phyloP scores from a whole-genome alignment of 2,113 vertebrate genomes.

The Dissostichus mawsoni region DNA sequence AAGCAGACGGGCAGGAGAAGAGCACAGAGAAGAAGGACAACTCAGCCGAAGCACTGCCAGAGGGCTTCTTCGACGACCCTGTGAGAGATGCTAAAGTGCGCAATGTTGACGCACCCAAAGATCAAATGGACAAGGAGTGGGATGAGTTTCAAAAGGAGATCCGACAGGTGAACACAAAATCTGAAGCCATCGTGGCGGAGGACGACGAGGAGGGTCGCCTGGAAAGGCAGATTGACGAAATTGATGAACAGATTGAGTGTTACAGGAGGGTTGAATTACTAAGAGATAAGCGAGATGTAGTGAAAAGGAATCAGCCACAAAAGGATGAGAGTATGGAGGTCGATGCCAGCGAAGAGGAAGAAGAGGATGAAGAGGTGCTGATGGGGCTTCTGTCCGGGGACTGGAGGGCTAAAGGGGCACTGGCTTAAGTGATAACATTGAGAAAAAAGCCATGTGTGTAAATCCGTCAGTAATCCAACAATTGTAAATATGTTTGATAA shows the following conservation, averaged over 20 bases:
- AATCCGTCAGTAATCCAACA: not conserved
- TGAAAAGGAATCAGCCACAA: conserved; percentile 81
- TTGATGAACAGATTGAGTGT: conserved; percentile 96
- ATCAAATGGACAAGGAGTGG: conserved; percentile 99
- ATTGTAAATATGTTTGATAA: conserved; percentile 52
- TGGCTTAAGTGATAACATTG: conserved; percentile 80
- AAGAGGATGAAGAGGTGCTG: conserved; percentile 90
- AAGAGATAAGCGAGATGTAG: conserved; percentile 89
- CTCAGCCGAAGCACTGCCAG: conserved; percentile 92
- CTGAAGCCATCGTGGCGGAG: conserved; percentile 96
- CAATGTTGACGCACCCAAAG: conserved; percentile 96
- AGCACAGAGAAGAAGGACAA: conserved; percentile 87
- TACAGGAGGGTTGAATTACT: conserved; percentile 92
- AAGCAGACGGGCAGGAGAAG: conserved; percentile 88
- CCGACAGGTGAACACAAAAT: conserved; percentile 94
- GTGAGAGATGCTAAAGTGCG: conserved; percentile 94
- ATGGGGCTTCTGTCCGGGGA: conserved; percentile 91
- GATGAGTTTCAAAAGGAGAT: conserved; percentile 99
- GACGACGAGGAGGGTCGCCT: conserved; percentile 96
- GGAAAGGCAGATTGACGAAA: conserved; percentile 96
- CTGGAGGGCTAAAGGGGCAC: conserved; percentile 96
- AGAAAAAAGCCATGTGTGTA: not conserved
- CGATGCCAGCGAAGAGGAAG: conserved; percentile 82
- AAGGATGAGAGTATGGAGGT: conserved; percentile 69
- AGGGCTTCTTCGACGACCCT: conserved; percentile 98